These are phyloP conservation scores for Carposina sasakii DNA, from an alignment of 1,140 invertebrate genomes.

Conservation along the genomic window DNA sequence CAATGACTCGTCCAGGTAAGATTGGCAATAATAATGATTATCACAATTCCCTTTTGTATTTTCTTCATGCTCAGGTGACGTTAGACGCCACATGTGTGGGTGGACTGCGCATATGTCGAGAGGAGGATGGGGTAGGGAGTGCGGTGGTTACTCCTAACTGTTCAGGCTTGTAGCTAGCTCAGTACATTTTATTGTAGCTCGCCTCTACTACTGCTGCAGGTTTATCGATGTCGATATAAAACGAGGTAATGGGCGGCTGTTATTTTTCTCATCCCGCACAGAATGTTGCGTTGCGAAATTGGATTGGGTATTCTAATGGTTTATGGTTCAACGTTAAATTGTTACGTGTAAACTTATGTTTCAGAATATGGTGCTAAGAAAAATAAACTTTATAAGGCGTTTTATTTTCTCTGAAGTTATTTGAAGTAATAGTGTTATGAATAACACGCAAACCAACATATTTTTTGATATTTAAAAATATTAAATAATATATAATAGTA, in stretches of 20 bases:
- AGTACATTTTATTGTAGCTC: slow-evolving; percentile 71
- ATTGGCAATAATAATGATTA: no score
- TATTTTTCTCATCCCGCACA: slow-evolving; percentile 37
- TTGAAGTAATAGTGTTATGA: no score
- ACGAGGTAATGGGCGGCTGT: slow-evolving; percentile 33
- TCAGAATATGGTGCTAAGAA: no score
- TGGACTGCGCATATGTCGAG: slow-evolving; percentile 59
- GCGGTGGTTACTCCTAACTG: slow-evolving; percentile 51
- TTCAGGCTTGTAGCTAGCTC: slow-evolving; percentile 66
- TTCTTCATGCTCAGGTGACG: slow-evolving; percentile 33
- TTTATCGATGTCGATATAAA: slow-evolving; percentile 65
- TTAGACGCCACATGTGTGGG: slow-evolving; percentile 26
- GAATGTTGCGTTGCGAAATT: slow-evolving; percentile 25
- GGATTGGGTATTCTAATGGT: slow-evolving; percentile 34
- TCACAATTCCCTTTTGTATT: no score
- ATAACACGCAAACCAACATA: no score
- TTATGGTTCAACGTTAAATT: slow-evolving; percentile 25
- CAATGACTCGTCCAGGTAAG: no score
- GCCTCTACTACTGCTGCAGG: slow-evolving; percentile 44
- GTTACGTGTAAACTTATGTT: no score
- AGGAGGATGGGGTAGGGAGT: slow-evolving; percentile 29
- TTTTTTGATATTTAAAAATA: no score
- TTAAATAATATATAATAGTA: no score
- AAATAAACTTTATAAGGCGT: no score
- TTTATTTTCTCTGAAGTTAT: no score